Conservation (phyloP, 2,113 vertebrate genomes). For the mouse (Mus musculus) region DNA sequence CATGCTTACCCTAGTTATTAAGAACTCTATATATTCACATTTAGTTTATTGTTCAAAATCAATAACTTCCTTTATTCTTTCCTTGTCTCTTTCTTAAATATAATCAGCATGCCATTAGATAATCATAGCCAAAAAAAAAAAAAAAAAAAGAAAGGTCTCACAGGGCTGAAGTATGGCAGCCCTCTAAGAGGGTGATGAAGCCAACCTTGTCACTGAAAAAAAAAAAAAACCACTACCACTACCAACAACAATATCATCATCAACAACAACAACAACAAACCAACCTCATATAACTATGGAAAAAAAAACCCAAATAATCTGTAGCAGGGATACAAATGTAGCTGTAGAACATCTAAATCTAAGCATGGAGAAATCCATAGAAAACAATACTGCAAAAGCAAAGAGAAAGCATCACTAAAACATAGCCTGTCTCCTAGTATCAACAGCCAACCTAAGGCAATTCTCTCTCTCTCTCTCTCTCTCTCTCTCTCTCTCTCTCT, state of each 20-base stretch:
- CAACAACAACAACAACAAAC: too few species aligned
- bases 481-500: too few species aligned
- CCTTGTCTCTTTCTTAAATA: background rate
- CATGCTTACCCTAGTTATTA: background rate
- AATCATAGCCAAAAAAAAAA: background rate
- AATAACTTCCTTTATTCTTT: background rate
- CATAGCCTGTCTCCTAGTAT: background rate
- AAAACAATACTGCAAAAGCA: background rate
- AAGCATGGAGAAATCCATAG: background rate
- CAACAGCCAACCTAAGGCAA: background rate
- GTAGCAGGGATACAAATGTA: background rate
- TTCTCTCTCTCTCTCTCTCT: too few species aligned
- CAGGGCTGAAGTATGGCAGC: background rate
- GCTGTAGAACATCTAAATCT: background rate
- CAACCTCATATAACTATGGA: background rate
- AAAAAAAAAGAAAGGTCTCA: background rate
- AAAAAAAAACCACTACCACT: background rate
- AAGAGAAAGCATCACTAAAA: background rate
- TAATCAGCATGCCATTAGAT: background rate
- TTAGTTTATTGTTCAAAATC: background rate
- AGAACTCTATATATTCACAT: background rate
- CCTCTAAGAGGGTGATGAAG: background rate
- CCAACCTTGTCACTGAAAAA: slow-evolving; percentile 1
- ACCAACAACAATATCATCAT: too few species aligned
- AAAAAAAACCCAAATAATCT: background rate